Conservation (phyloP, 2,113 vertebrate species). For the Stegostoma tigrinum region DNA sequence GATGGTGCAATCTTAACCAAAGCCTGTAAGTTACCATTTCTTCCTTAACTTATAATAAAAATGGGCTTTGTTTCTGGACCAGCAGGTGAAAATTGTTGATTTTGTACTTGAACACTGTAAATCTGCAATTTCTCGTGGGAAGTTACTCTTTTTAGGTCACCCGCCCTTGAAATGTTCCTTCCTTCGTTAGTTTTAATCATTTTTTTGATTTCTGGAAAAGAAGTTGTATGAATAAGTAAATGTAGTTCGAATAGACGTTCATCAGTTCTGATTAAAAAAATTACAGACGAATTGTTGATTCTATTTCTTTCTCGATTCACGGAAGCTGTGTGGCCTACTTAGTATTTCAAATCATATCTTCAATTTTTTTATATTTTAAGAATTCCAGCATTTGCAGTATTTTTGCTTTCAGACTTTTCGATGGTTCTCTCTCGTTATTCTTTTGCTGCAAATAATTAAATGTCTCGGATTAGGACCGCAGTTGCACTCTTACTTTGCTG, state of each 20-base stretch:
- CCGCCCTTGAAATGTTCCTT: background rate
- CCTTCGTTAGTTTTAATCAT: background rate
- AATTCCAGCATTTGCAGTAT: no score
- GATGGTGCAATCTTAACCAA: background rate
- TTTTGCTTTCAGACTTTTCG: background rate
- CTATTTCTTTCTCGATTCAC: no score
- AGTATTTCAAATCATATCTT: no score
- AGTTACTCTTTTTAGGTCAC: no score
- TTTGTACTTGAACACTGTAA: background rate
- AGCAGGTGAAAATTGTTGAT: background rate
- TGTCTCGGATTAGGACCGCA: background rate
- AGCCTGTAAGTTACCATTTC: background rate
- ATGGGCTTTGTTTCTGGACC: background rate
- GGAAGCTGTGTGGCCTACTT: no score
- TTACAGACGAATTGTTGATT: no score
- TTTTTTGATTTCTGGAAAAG: background rate
- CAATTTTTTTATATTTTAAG: no score
- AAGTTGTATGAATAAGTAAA: background rate
- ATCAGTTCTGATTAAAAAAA: no score
- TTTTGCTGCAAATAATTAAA: constrained; percentile 12
- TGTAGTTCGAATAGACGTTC: no score
- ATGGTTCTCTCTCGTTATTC: background rate
- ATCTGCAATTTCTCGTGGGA: background rate
- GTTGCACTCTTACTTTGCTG: background rate
- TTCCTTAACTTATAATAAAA: background rate